These are phyloP conservation scores for Petaurus breviceps DNA, from an alignment of 2,113 vertebrate species.

Conservation along the genomic window DNA sequence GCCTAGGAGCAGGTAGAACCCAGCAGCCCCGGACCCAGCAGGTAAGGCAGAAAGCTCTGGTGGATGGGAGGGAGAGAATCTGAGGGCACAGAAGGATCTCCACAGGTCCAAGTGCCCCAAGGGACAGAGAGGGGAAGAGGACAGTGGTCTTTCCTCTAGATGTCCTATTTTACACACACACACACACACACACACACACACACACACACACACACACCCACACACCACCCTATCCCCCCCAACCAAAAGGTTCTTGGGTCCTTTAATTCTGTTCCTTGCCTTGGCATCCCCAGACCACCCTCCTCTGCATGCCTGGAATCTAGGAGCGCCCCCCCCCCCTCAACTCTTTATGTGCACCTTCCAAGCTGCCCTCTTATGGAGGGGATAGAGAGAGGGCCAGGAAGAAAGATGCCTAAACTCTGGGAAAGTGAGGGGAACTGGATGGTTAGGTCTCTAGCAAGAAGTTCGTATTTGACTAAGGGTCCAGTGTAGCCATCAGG, in stretches of 20 bases:
- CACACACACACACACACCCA: not conserved
- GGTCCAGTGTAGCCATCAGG: not conserved
- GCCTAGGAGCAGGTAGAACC: slow-evolving; percentile 70
- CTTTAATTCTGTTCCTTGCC: not conserved
- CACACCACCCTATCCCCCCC: not conserved
- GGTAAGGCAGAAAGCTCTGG: slow-evolving; percentile 63
- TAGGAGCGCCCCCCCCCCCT: not conserved
- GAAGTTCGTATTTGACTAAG: not conserved
- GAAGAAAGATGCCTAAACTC: slow-evolving; percentile 24
- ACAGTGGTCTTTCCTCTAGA: not conserved
- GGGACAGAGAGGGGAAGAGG: not conserved
- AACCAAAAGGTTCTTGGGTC: not conserved
- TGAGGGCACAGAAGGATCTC: not conserved
- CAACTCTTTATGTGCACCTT: not conserved
- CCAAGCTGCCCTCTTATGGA: not conserved
- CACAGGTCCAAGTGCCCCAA: not conserved
- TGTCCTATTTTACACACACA: not conserved
- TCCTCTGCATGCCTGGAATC: not conserved
- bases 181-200: not conserved
- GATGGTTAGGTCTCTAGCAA: not conserved
- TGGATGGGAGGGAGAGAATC: not conserved
- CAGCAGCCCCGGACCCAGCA: slow-evolving; percentile 42
- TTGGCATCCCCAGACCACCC: not conserved
- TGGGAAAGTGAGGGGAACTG: slow-evolving; percentile 14
- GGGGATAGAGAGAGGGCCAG: not conserved